phyloP scores from a whole-genome alignment of 2,797 vertebrate genomes.

The Agapornis canus region DNA sequence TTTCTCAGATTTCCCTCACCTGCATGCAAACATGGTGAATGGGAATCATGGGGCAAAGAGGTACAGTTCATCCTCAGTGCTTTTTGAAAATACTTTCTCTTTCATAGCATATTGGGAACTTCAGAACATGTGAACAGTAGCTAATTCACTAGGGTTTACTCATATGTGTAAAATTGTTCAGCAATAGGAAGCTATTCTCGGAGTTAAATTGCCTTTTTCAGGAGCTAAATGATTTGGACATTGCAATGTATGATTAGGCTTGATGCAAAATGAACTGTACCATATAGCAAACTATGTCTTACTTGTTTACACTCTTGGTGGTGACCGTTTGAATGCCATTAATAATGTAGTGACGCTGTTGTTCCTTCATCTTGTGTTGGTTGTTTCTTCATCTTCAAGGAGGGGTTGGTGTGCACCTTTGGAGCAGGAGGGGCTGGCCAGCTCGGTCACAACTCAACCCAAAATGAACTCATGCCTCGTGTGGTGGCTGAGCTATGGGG shows the following conservation, averaged over 20 bases:
- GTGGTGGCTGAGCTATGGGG: constrained; percentile 81
- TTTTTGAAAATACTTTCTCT: neutral
- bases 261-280: neutral
- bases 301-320: neutral
- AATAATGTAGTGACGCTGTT: neutral
- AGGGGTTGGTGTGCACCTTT: constrained; percentile 84
- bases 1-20: neutral
- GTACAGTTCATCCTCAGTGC: neutral
- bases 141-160: neutral
- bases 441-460: constrained; percentile 86
- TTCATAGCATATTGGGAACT: neutral
- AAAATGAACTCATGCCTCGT: constrained; percentile 77
- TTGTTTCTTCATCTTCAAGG: constrained; percentile 64
- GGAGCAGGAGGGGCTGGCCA: constrained; percentile 85
- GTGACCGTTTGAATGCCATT: neutral
- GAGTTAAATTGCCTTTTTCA: neutral
- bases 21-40: neutral
- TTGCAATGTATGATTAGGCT: neutral
- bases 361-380: neutral
- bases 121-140: neutral
- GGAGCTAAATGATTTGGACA: neutral
- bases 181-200: neutral
- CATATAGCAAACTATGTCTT: neutral
- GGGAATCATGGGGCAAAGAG: neutral
- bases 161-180: neutral